These are phyloP conservation scores for Clivina fossor DNA, from an alignment of 2,888 invertebrate species.

Conservation along the genomic window DNA sequence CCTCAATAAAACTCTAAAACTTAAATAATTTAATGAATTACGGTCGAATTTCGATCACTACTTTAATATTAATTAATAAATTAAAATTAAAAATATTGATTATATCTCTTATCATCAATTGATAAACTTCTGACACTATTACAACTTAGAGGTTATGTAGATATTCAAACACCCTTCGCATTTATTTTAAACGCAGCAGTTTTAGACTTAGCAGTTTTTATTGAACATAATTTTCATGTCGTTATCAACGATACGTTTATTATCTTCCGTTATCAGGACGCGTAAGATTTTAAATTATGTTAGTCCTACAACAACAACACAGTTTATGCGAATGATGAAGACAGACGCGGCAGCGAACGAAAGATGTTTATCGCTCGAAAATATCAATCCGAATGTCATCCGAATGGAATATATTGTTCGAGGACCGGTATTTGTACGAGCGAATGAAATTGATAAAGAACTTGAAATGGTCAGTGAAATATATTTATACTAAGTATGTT, in stretches of 20 bases:
- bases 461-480: conserved; percentile 65
- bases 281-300: too few species aligned
- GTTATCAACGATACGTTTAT: conserved; percentile 18
- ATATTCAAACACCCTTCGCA: background rate
- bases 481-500: too few species aligned
- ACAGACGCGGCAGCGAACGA: conserved; percentile 10
- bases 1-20: too few species aligned
- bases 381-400: conserved; percentile 81
- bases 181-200: conserved; percentile 28
- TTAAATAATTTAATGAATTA: too few species aligned
- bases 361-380: conserved; percentile 58
- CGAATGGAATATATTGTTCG: conserved; percentile 93
- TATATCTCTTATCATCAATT: too few species aligned
- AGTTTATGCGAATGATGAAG: conserved; percentile 25
- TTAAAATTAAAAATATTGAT: too few species aligned
- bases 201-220: conserved; percentile 13
- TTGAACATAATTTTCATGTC: too few species aligned
- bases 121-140: conserved; percentile 29
- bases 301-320: conserved; percentile 8
- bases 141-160: background rate
- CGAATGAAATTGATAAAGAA: conserved; percentile 87
- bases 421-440: conserved; percentile 87
- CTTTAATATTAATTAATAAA: too few species aligned
- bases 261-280: conserved; percentile 24
- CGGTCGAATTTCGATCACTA: too few species aligned